Conservation (phyloP, 1,140 invertebrate genomes). For the Drosophila serrata region DNA sequence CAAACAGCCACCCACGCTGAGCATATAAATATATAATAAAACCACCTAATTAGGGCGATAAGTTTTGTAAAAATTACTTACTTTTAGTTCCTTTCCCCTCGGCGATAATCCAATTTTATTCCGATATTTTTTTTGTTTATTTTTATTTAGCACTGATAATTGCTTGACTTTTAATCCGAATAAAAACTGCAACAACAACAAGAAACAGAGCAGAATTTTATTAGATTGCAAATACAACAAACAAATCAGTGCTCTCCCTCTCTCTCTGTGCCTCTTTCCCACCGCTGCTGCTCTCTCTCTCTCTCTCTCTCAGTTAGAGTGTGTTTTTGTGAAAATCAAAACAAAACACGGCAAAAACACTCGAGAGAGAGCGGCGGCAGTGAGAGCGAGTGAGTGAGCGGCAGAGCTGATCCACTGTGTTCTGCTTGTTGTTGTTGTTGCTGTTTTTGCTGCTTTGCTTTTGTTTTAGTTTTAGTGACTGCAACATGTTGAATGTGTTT, state of each 20-base stretch:
- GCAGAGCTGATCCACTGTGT: constrained; percentile 17
- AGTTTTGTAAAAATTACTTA: constrained; percentile 28
- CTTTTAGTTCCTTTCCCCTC: constrained; percentile 2
- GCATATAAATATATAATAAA: constrained; percentile 1
- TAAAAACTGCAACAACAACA: constrained; percentile 32
- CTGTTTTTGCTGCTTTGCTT: constrained; percentile 31
- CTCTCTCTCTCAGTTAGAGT: constrained; percentile 2
- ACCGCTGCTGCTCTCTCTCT: background rate
- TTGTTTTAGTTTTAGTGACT: constrained; percentile 50
- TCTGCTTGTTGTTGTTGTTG: constrained; percentile 11
- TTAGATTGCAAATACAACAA: constrained; percentile 50
- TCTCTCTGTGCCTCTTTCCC: background rate
- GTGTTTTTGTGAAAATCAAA: constrained; percentile 37
- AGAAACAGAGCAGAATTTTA: constrained; percentile 27
- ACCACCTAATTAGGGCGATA: constrained; percentile 30
- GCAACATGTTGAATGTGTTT: constrained; percentile 60
- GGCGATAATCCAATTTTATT: constrained; percentile 61
- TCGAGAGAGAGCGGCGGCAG: constrained; percentile 9
- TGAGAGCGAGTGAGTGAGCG: background rate
- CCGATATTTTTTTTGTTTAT: constrained; percentile 19
- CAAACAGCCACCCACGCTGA: constrained; percentile 35
- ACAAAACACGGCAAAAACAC: constrained; percentile 49
- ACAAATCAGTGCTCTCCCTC: constrained; percentile 15
- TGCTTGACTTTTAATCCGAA: constrained; percentile 45
- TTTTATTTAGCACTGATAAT: constrained; percentile 38